phyloP scores from a whole-genome alignment of 2,113 vertebrate genomes.

The Syrmaticus mikado region DNA sequence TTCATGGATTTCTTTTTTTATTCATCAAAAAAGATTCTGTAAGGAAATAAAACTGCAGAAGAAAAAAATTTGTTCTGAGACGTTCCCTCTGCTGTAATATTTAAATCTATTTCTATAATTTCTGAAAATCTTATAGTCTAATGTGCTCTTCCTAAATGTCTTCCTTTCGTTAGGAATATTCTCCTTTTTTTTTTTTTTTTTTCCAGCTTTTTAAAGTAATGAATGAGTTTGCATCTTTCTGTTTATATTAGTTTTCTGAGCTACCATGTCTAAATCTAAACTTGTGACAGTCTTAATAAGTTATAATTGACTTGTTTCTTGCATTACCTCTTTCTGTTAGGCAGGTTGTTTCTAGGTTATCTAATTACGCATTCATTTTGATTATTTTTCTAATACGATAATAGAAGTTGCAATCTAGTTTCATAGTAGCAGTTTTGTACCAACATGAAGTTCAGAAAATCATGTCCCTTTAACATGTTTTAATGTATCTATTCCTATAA shows the following conservation, averaged over 20 bases:
- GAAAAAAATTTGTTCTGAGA: not conserved
- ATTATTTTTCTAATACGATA: not conserved
- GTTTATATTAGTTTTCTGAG: not conserved
- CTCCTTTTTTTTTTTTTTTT: not conserved
- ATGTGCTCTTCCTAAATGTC: not conserved
- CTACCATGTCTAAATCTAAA: not conserved
- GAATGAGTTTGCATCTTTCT: not conserved
- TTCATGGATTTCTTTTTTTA: not conserved
- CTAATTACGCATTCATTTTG: not conserved
- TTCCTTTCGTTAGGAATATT: not conserved
- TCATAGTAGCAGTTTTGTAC: not conserved
- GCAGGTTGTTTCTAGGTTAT: not conserved
- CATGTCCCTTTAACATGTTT: not conserved
- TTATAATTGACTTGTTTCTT: not conserved
- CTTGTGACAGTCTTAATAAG: not conserved
- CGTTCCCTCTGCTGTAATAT: not conserved
- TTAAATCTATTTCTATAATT: not conserved
- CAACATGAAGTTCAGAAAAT: slow-evolving; percentile 4
- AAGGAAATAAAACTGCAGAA: not conserved
- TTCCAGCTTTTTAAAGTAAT: not conserved
- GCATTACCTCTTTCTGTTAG: not conserved
- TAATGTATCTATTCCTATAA: not conserved
- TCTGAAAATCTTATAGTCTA: not conserved
- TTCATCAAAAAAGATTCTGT: not conserved
- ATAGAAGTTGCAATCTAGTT: not conserved